phyloP scores from a whole-genome alignment of 2,888 invertebrate species.

The Trichacis sp. region DNA sequence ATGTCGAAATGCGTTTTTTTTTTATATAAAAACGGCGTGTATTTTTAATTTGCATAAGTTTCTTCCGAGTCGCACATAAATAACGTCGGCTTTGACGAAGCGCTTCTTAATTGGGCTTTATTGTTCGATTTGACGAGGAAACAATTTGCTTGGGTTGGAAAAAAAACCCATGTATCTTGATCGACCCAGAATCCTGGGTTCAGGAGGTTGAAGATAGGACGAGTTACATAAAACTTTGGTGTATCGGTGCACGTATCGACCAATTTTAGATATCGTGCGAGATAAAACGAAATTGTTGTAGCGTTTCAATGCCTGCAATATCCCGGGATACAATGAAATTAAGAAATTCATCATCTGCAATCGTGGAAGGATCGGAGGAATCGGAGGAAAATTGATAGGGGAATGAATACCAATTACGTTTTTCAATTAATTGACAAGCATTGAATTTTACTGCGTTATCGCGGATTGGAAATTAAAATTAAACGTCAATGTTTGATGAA shows the following conservation, averaged over 20 bases:
- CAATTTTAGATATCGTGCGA: not conserved
- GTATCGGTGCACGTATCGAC: not conserved
- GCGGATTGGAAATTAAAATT: not conserved
- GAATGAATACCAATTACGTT: not conserved
- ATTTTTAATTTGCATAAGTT: not conserved
- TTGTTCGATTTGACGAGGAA: not conserved
- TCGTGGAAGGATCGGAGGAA: not conserved
- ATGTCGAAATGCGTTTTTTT: no score
- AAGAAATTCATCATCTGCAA: not conserved
- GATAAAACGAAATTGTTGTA: conserved; percentile 7
- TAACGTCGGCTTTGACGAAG: not conserved
- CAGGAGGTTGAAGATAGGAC: conserved; percentile 1
- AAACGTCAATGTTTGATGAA: no score
- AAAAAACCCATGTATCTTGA: conserved; percentile 2
- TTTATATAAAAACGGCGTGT: no score
- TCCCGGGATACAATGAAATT: not conserved
- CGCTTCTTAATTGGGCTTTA: not conserved
- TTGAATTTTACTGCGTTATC: not conserved
- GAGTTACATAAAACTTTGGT: conserved; percentile 4
- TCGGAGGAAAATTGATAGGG: not conserved
- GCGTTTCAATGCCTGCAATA: not conserved
- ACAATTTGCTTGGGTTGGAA: not conserved
- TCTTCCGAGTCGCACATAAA: not conserved
- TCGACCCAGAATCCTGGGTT: not conserved
- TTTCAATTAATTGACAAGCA: not conserved